phyloP scores from a whole-genome alignment of 1,140 invertebrate genomes.

The Drosophila persimilis region DNA sequence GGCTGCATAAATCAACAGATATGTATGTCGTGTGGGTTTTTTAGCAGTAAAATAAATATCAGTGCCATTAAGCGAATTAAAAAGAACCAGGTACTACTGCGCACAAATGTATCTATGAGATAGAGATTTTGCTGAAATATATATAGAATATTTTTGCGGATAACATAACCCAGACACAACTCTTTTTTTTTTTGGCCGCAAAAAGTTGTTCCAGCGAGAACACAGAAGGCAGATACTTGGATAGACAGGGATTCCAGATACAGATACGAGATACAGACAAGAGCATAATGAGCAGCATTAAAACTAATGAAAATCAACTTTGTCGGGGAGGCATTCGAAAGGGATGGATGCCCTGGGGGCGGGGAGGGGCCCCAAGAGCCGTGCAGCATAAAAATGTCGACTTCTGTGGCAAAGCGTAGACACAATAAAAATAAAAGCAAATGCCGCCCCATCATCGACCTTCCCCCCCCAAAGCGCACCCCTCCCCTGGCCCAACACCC shows the following conservation, averaged over 20 bases:
- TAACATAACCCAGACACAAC: too few relatives aligned
- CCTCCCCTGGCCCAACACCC: conserved; percentile 37
- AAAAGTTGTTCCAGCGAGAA: conserved; percentile 1
- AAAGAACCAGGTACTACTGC: background rate
- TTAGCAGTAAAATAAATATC: conserved; percentile 15
- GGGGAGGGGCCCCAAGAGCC: conserved; percentile 49
- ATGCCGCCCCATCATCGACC: conserved; percentile 32
- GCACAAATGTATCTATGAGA: too few relatives aligned
- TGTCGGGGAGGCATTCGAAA: conserved; percentile 21
- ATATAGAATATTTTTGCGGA: too few relatives aligned
- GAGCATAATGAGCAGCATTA: conserved; percentile 76
- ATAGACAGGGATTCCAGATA: conserved; percentile 38
- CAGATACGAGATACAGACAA: conserved; percentile 21
- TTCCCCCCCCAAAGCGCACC: conserved; percentile 11
- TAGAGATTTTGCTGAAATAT: too few relatives aligned
- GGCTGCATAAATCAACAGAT: conserved; percentile 15
- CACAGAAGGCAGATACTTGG: conserved; percentile 16
- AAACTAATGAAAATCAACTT: conserved; percentile 81
- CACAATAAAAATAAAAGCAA: conserved; percentile 75
- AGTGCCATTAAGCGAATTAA: conserved; percentile 13
- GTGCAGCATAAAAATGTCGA: conserved; percentile 70
- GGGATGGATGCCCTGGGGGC: conserved; percentile 3
- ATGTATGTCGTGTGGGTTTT: conserved; percentile 2
- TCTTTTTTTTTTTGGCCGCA: too few relatives aligned
- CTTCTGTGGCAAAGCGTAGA: conserved; percentile 47